A percentile compares a stretch with the other conserved stretches of the same genome.
Conservation (phyloP, 2,888 invertebrate genomes). For the Apoda limacodes region DNA sequence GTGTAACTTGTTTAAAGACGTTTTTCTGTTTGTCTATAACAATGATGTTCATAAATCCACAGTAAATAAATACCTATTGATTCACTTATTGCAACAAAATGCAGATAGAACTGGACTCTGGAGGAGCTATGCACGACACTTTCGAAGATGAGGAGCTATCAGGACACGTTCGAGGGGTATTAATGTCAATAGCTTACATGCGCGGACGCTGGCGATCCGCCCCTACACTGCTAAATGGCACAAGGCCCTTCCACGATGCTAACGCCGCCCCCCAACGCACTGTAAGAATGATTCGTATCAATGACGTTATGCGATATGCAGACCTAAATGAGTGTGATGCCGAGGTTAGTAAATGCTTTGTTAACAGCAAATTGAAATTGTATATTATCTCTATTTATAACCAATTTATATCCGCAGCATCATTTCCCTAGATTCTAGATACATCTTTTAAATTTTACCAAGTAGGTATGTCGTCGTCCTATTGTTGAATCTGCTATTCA, state of each 20-base stretch:
- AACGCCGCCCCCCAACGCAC: slow-evolving; percentile 26
- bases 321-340: slow-evolving; percentile 45
- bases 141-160: slow-evolving; percentile 51
- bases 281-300: slow-evolving; percentile 51
- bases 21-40: not conserved
- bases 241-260: slow-evolving; percentile 34
- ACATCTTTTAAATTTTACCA: too few relatives aligned
- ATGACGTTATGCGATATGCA: slow-evolving; percentile 51
- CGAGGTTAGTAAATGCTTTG: too few relatives aligned
- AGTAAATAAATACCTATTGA: not conserved
- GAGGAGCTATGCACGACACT: slow-evolving; percentile 47
- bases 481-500: too few relatives aligned
- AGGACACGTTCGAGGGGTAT: slow-evolving; percentile 32
- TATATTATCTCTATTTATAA: too few relatives aligned
- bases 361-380: too few relatives aligned
- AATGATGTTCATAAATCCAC: too few relatives aligned
- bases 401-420: too few relatives aligned
- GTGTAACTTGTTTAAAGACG: not conserved
- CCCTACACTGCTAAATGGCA: slow-evolving; percentile 55
- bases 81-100: not conserved
- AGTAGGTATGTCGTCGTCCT: too few relatives aligned
- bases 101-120: slow-evolving; percentile 48
- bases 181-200: slow-evolving; percentile 42
- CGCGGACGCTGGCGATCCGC: slow-evolving; percentile 53
- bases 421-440: too few relatives aligned